Percentiles rank a stretch among this genome's conserved stretches.
Evolutionary conservation across 1,140 invertebrate genomes (phyloP).

Genomic region (Copidosoma floridanum): DNA sequence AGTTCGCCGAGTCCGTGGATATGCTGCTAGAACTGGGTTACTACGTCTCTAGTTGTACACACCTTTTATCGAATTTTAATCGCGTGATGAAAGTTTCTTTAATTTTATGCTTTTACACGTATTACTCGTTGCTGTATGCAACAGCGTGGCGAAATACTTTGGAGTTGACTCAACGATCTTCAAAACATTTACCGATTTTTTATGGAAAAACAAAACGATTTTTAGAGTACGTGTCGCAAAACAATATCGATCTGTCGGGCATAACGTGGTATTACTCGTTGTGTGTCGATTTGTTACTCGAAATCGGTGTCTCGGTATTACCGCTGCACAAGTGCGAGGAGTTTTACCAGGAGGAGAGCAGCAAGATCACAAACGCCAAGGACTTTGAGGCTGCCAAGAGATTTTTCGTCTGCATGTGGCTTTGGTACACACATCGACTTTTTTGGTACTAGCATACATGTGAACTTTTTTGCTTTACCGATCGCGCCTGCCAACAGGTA

Average conservation of each 20-base stretch:
- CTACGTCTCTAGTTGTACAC: slow-evolving; percentile 5
- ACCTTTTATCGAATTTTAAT: background rate
- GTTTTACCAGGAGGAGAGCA: slow-evolving; percentile 49
- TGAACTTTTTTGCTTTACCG: no score
- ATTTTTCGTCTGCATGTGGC: slow-evolving; percentile 51
- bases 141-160: no score
- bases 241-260: slow-evolving; percentile 54
- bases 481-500: no score
- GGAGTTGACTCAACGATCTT: no score
- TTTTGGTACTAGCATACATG: background rate
- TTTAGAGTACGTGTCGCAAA: slow-evolving; percentile 45
- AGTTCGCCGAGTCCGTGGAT: slow-evolving; percentile 43
- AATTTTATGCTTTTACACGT: background rate
- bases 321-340: slow-evolving; percentile 43
- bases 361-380: slow-evolving; percentile 39
- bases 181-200: no score
- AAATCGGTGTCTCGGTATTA: slow-evolving; percentile 51
- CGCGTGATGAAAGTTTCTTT: no score
- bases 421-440: slow-evolving; percentile 43
- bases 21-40: slow-evolving; percentile 48
- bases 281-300: slow-evolving; percentile 54
- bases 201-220: no score
- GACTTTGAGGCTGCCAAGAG: slow-evolving; percentile 45
- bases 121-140: no score
- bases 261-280: slow-evolving; percentile 56